Evolutionary conservation across 2,888 invertebrate genomes (phyloP).

Genomic region (Chalcis sispes): DNA sequence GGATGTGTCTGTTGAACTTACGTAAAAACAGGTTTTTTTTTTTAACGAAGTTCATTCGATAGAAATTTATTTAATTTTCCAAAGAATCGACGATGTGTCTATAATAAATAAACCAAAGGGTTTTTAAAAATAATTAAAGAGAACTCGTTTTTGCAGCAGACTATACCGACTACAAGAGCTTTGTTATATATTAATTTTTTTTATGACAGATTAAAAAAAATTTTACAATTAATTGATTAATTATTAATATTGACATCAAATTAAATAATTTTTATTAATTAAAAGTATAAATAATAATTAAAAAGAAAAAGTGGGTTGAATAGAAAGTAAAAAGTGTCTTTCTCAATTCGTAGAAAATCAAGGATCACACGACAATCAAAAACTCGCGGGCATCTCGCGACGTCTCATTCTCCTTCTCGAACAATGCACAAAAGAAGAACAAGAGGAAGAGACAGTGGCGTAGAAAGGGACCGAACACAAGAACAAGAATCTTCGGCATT

Average conservation of each 20-base stretch:
- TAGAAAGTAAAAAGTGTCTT: neutral
- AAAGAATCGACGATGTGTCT: too few species aligned
- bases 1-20: neutral
- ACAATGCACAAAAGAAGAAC: constrained; percentile 49
- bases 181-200: too few species aligned
- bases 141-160: too few species aligned
- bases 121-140: too few species aligned
- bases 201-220: too few species aligned
- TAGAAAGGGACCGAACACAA: neutral
- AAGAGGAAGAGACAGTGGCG: neutral
- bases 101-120: too few species aligned
- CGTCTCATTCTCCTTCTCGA: constrained; percentile 43
- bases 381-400: constrained; percentile 21
- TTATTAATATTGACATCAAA: too few species aligned
- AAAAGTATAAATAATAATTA: neutral
- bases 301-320: neutral
- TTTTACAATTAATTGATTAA: too few species aligned
- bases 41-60: neutral
- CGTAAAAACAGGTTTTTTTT: neutral
- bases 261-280: too few species aligned
- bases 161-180: too few species aligned
- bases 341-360: constrained; percentile 24
- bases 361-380: constrained; percentile 44
- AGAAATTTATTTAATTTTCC: neutral
- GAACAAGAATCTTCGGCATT: neutral